Conservation (phyloP, 2,888 invertebrate species). For the Diploptera punctata region DNA sequence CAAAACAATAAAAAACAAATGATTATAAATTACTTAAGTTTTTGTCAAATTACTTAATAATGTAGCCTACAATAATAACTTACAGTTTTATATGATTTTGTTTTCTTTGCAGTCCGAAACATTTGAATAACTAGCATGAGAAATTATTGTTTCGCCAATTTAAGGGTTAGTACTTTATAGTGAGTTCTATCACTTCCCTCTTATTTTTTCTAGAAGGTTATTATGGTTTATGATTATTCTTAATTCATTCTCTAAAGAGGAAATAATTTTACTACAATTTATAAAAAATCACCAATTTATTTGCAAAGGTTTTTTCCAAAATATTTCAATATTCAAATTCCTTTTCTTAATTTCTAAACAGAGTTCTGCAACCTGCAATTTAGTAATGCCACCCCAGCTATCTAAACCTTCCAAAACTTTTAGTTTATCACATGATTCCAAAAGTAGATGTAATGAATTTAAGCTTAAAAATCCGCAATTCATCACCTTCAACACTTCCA, state of each 20-base stretch:
- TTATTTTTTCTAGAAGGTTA: background rate
- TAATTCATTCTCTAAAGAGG: background rate
- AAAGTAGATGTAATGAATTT: background rate
- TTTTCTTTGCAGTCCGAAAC: too few species aligned
- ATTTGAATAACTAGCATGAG: too few species aligned
- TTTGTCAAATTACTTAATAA: too few species aligned
- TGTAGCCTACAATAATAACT: too few species aligned
- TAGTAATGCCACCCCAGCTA: slow-evolving; percentile 17
- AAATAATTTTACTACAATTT: background rate
- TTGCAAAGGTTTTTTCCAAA: slow-evolving; percentile 16
- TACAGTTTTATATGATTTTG: too few species aligned
- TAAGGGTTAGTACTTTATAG: too few species aligned
- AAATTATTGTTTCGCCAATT: too few species aligned
- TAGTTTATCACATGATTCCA: background rate
- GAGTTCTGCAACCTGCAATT: background rate
- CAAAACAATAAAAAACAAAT: too few species aligned
- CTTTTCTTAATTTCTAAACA: background rate
- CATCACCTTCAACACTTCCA: background rate
- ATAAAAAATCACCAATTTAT: slow-evolving; percentile 13
- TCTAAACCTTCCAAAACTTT: slow-evolving; percentile 10
- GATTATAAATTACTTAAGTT: too few species aligned
- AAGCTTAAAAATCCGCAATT: background rate
- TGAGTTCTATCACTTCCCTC: background rate
- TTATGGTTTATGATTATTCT: background rate
- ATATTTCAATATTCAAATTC: slow-evolving; percentile 7